Conservation (phyloP, 2,888 invertebrate species). For the Drosophila macrospina region DNA sequence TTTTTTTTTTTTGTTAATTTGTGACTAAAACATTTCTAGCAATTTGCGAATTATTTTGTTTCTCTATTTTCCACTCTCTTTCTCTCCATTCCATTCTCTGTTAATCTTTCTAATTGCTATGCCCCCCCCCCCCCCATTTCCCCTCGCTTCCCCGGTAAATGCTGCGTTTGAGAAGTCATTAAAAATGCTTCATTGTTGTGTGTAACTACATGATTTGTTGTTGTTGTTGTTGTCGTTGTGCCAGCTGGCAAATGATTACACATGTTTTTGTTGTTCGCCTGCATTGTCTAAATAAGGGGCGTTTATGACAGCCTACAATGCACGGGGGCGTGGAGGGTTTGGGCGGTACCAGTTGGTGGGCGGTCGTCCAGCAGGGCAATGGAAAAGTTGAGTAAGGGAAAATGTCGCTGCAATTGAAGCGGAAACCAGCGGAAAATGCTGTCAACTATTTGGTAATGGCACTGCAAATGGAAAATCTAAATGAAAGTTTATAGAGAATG, state of each 20-base stretch:
- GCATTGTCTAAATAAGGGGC: constrained; percentile 48
- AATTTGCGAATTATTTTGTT: constrained; percentile 31
- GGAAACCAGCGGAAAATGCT: constrained; percentile 37
- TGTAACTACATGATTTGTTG: background rate
- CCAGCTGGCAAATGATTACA: constrained; percentile 65
- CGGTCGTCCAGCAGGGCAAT: background rate
- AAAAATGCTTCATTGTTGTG: constrained; percentile 59
- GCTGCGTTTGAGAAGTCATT: constrained; percentile 66
- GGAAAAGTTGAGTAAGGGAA: constrained; percentile 1
- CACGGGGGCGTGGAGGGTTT: constrained; percentile 1
- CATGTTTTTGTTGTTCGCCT: constrained; percentile 42
- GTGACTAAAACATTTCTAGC: constrained; percentile 31
- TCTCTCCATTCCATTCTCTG: constrained; percentile 7
- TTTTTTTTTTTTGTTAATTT: constrained; percentile 5
- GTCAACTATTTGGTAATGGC: constrained; percentile 36
- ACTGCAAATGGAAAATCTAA: background rate
- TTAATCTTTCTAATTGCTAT: constrained; percentile 44
- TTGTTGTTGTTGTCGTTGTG: constrained; percentile 20
- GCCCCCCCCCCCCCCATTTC: background rate
- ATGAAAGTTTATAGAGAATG: background rate
- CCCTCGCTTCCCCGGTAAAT: constrained; percentile 4
- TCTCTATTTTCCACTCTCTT: background rate
- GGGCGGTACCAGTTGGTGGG: background rate
- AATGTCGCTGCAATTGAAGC: constrained; percentile 45
- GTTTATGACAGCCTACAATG: constrained; percentile 18